Conservation (phyloP, 2,113 vertebrate species). For the Plecotus auritus region DNA sequence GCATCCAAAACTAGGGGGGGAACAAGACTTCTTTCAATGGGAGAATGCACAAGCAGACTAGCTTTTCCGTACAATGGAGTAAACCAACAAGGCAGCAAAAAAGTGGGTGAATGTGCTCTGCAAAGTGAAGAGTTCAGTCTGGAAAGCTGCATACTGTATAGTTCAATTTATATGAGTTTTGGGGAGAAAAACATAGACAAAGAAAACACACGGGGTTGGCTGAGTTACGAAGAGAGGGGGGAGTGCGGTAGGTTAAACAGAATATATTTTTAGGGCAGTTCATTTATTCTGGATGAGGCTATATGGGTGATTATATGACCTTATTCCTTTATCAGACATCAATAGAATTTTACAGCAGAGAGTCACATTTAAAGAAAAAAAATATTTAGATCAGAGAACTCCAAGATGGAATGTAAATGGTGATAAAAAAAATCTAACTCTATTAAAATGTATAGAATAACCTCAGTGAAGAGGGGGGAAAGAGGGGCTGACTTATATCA, state of each 20-base stretch:
- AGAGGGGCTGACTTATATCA: too few relatives aligned
- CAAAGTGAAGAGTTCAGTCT: not conserved
- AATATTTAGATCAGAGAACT: not conserved
- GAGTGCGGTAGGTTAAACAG: fast-evolving
- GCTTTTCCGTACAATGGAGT: not conserved
- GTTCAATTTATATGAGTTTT: not conserved
- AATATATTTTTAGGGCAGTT: not conserved
- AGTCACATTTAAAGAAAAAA: not conserved
- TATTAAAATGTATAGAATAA: not conserved
- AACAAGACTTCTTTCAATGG: not conserved
- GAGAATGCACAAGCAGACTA: not conserved
- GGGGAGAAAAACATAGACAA: not conserved
- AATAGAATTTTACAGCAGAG: not conserved
- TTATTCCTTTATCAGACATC: not conserved
- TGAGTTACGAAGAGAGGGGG: not conserved
- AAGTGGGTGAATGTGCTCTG: fast-evolving
- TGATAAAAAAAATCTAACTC: not conserved
- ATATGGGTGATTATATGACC: too few relatives aligned
- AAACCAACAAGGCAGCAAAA: not conserved
- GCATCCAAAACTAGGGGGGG: not conserved
- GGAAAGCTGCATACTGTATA: not conserved
- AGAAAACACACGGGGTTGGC: not conserved
- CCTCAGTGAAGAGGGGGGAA: not conserved
- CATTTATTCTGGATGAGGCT: not conserved
- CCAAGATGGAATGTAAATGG: not conserved